These are phyloP conservation scores for Dascyllus trimaculatus DNA, from an alignment of 2,113 vertebrate species.

Conservation along the genomic window DNA sequence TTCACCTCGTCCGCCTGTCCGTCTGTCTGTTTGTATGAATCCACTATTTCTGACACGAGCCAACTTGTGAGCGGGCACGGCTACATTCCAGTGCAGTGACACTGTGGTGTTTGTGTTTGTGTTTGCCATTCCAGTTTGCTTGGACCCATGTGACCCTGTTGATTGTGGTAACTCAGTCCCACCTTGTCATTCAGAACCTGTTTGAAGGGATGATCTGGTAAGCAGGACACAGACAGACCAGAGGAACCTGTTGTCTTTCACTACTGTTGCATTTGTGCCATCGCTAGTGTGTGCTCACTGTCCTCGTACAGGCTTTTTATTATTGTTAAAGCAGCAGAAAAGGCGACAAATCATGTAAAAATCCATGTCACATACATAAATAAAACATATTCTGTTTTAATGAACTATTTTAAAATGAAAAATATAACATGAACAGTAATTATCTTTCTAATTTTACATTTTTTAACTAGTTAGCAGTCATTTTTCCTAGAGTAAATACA, in stretches of 20 bases:
- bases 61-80: conserved; percentile 31
- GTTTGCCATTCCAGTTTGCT: conserved; percentile 96
- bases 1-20: background rate
- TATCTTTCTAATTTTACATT: too few relatives aligned
- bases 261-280: conserved; percentile 5
- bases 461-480: too few relatives aligned
- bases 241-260: conserved; percentile 26
- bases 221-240: conserved; percentile 76
- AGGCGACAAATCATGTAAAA: background rate
- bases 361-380: background rate
- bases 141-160: conserved; percentile 99
- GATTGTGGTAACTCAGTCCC: conserved; percentile 99
- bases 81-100: conserved; percentile 69
- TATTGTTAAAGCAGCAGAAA: too few relatives aligned
- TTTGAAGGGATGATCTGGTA: conserved; percentile 99
- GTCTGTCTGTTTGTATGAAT: background rate
- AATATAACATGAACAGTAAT: too few relatives aligned
- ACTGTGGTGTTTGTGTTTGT: conserved; percentile 88
- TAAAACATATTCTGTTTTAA: background rate
- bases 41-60: conserved; percentile 36
- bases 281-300: conserved; percentile 1
- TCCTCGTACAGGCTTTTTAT: background rate
- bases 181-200: conserved; percentile 99
- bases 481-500: too few relatives aligned
- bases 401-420: background rate